phyloP scores from a whole-genome alignment of 92 coral and sea anemone species.

The Ricordea florida region DNA sequence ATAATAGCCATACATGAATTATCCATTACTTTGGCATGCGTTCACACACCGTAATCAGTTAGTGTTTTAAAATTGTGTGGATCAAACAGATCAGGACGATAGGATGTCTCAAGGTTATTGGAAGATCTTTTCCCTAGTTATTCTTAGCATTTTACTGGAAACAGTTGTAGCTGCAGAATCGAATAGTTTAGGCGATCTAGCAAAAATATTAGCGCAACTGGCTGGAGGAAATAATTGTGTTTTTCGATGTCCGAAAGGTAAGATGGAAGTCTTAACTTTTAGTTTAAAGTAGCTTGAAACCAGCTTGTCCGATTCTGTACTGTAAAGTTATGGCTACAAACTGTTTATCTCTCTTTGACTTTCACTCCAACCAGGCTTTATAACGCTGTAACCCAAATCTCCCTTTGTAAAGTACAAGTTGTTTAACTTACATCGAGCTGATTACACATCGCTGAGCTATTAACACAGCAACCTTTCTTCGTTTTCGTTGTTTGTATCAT shows the following conservation, averaged over 20 bases:
- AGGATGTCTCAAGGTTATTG: not conserved
- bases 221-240: constrained; percentile 76
- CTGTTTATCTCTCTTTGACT: too few relatives aligned
- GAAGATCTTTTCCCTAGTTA: not conserved
- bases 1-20: not conserved
- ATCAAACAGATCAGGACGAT: not conserved
- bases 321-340: too few relatives aligned
- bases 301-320: too few relatives aligned
- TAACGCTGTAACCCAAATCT: too few relatives aligned
- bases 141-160: constrained; percentile 3
- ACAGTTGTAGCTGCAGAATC: constrained; percentile 12
- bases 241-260: constrained; percentile 83
- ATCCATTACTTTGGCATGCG: not conserved
- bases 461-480: too few relatives aligned
- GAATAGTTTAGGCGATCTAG: constrained; percentile 75
- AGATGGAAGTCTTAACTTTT: not conserved
- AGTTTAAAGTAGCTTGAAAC: too few relatives aligned
- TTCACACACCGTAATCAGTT: not conserved
- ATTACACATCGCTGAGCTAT: too few relatives aligned
- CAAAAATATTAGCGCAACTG: constrained; percentile 76
- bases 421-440: too few relatives aligned
- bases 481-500: too few relatives aligned
- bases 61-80: not conserved
- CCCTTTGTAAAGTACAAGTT: too few relatives aligned
- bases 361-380: too few relatives aligned